Base-by-base conservation (phyloP, 2,113 vertebrate species). In the Larimichthys crocea region DNA sequence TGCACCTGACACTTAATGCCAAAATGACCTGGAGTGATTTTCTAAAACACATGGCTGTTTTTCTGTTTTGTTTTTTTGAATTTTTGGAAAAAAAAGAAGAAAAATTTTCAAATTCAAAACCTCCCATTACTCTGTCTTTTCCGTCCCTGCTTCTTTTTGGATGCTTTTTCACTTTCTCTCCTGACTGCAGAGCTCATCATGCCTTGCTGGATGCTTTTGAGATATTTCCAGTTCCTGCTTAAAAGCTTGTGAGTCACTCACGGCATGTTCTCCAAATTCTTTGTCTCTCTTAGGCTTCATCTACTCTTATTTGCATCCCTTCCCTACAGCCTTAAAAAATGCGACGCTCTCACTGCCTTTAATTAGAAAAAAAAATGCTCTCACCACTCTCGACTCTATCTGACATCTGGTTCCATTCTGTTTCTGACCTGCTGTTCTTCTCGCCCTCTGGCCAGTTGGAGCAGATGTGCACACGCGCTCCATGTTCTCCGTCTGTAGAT, bases 161-260 rank as follows among this genome's bases (percentile, higher is more conserved):
- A n/a, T 5, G 9, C 42, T 60, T 82, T 84, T 69, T 79, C 60
- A 24, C 73, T 72, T 72, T 29, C 26, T 26, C 35, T 59, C 35
- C 59, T 59, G 35, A 78, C 65, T 77, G 66, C 56, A 52, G 44
- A 84, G 76, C 80, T 86, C 72, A 91, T 87, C 66, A 85, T 48
- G 86, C 83, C 79, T 90, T 74, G 3, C 57, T 61, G 26, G 55
- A 57, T 14, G 3, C 79, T 67, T 84, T 69, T 67, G 80, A 83
- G 72, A 82, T 71, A 82, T 88, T 90, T 90, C 79, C 69, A 76
- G 74, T 63, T 80, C 16, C 61, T 10, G 5, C 53, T 85, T 84
- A 74, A 92, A 84, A 87, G 82, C 81, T 76, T 75, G 83, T 84
- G 80, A 86, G 73, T 83, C 76, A 89, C 73, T 86, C 61, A n/a